A percentile compares a stretch with the other conserved stretches of the same genome.
phyloP scores from a whole-genome alignment of 2,113 vertebrate genomes.

The Megaceryle maxima region DNA sequence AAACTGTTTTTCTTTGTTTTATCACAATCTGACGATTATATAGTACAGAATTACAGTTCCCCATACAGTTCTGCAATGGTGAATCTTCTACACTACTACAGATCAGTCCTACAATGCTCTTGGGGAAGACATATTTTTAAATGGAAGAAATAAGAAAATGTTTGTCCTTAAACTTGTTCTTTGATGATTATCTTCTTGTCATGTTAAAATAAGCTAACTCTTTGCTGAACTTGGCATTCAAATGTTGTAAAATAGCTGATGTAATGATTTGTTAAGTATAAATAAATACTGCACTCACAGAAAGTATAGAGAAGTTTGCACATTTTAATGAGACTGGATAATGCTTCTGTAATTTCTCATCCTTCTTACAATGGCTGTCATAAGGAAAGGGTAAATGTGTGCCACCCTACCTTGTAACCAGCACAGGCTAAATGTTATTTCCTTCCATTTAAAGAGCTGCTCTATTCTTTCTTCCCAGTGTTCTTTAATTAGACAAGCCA shows the following conservation, averaged over 20 bases:
- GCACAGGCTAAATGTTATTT: not conserved
- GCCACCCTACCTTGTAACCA: not conserved
- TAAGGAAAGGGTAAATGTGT: not conserved
- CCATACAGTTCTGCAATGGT: not conserved
- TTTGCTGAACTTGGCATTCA: not conserved
- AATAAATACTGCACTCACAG: not conserved
- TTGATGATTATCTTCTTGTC: not conserved
- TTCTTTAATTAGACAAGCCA: conserved; percentile 31
- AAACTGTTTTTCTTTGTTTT: not conserved
- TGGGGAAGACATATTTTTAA: not conserved
- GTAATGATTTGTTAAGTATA: not conserved
- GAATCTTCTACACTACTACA: not conserved
- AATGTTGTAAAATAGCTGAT: not conserved
- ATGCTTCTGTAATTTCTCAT: not conserved
- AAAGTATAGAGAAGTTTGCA: not conserved
- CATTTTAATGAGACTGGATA: not conserved
- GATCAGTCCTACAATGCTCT: not conserved
- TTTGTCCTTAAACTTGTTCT: not conserved
- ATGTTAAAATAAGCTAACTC: conserved; percentile 4
- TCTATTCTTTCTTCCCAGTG: not conserved
- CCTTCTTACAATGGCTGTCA: not conserved
- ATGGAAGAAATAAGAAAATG: not conserved
- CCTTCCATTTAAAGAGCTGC: not conserved
- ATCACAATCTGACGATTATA: not conserved
- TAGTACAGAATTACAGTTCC: not conserved